Evolutionary conservation across 2,797 vertebrate genomes (phyloP).

Genomic region (Thripadectes ignobilis): DNA sequence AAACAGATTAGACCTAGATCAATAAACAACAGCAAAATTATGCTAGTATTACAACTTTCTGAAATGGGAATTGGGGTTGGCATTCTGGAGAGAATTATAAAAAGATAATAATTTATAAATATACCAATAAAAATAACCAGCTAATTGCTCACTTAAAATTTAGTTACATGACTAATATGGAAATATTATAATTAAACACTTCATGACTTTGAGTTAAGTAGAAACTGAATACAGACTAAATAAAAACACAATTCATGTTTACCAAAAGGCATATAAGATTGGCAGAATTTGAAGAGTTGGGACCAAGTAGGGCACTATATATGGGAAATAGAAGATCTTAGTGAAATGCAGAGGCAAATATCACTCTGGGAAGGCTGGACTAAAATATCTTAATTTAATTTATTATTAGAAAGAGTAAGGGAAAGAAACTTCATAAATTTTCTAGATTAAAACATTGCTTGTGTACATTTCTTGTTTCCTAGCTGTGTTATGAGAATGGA

Average conservation of each 20-base stretch:
- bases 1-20: neutral
- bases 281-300: neutral
- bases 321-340: neutral
- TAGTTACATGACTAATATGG: neutral
- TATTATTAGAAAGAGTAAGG: neutral
- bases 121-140: neutral
- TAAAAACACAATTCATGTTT: neutral
- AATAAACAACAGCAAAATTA: neutral
- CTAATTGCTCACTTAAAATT: constrained; percentile 1
- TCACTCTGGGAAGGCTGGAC: neutral
- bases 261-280: neutral
- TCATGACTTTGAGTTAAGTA: neutral
- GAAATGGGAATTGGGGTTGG: neutral
- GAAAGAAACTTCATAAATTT: neutral
- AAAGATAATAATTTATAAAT: neutral
- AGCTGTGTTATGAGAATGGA: neutral
- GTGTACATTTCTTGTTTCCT: neutral
- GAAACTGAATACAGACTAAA: neutral
- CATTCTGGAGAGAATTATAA: neutral
- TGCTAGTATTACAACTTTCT: neutral
- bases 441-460: neutral
- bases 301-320: neutral
- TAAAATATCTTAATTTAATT: neutral
- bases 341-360: neutral
- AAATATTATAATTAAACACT: neutral